These are phyloP conservation scores for Ostrea denselamellosa DNA, from an alignment of 1,140 invertebrate species.

Conservation along the genomic window DNA sequence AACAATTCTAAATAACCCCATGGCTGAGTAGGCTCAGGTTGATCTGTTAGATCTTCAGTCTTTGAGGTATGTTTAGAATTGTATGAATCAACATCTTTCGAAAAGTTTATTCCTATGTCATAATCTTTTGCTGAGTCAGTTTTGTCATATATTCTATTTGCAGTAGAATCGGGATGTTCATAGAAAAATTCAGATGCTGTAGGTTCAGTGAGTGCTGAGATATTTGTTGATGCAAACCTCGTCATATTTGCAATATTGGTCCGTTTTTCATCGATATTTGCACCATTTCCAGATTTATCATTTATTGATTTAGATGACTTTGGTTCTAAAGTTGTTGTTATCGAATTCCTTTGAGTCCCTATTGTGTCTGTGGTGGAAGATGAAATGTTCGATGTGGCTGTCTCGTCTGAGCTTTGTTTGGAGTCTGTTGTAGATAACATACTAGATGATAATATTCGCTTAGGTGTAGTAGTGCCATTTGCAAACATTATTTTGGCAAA, in stretches of 20 bases:
- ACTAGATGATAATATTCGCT: neutral
- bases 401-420: neutral
- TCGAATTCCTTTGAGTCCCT: neutral
- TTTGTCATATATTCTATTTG: conserved; percentile 14
- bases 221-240: neutral
- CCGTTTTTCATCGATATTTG: too few species aligned
- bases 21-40: neutral
- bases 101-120: neutral
- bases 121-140: neutral
- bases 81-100: neutral
- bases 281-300: neutral
- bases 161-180: neutral
- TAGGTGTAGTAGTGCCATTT: neutral
- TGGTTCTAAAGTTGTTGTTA: neutral
- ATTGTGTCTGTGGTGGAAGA: neutral
- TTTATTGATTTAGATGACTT: neutral
- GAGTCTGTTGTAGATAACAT: too few species aligned
- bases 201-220: neutral
- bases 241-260: neutral
- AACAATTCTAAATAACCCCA: conserved; percentile 22
- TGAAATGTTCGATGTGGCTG: neutral
- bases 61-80: neutral
- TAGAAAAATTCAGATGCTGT: conserved; percentile 10
- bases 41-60: neutral
- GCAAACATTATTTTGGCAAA: neutral